Evolutionary conservation across 2,797 vertebrate species (phyloP), one percentile per base, ranked within the genome.

Genomic region (Aldrovandia affinis): DNA sequence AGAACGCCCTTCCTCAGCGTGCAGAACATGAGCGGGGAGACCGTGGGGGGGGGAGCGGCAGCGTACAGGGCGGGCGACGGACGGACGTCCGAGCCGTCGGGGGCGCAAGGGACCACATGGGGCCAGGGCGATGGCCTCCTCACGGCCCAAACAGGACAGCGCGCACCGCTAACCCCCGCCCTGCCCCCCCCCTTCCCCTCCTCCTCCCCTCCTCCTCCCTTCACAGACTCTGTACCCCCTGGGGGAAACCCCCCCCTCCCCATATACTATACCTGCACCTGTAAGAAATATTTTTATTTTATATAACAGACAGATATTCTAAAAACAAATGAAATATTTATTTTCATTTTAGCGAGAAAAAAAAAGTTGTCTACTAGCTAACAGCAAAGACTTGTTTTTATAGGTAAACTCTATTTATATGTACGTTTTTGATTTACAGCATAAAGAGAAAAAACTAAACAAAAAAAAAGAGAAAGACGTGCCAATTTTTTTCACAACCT

Each of bases 341-440:
- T 99, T 99, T 99, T 99, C 97, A 98, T 98, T 99, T 99, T 99
- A 98, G 97, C 97, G n/a, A n/a, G n/a, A n/a, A n/a, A n/a, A n/a
- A n/a, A 97, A 97, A 97, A 96, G 96, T 98, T 98, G 97, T 99
- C 97, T 99, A 98, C 97, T 97, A 98, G 98, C 97, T 98, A 97
- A 97, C 88, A 94, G 97, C 97, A 97, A 97, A 98, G 97, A 98
- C 97, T 97, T 98, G 96, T 99, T 97, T 99, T 99, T 99, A 97
- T 99, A 98, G 97, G 97, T 97, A 96, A 97, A 97, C 95, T 96
- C 97, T 99, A 99, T 99, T 99, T 99, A 99, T 99, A 99, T 98
- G 97, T 98, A 98, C 97, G 97, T 97, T 98, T n/a, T 98, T 98
- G 97, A 97, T 98, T 98, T 99, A 98, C 97, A 98, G 97, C 97